Percentiles rank a stretch among this genome's conserved stretches.
These are phyloP conservation scores for Epizoanthus illoricatus DNA, from an alignment of 92 coral and sea anemone genomes.

Conservation along the genomic window DNA sequence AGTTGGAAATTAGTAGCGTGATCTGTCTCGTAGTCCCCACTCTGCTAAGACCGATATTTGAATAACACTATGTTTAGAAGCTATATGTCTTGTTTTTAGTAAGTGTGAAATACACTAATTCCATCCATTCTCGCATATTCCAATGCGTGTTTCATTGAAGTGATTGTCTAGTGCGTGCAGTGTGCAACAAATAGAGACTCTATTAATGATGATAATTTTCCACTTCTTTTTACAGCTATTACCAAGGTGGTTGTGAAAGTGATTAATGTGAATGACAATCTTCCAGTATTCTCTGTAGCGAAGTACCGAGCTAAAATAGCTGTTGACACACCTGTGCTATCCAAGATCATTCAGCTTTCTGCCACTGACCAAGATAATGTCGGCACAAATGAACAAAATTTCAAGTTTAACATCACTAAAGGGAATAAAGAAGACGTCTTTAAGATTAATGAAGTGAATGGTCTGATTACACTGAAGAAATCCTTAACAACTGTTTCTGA, in stretches of 20 bases:
- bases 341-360: conserved; percentile 66
- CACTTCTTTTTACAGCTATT: conserved; percentile 53
- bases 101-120: too few species aligned
- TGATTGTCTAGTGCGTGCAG: too few species aligned
- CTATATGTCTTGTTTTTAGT: too few species aligned
- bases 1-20: too few species aligned
- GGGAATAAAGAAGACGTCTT: conserved; percentile 81
- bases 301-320: conserved; percentile 69
- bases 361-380: conserved; percentile 77
- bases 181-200: neutral
- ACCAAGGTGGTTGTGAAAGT: conserved; percentile 63
- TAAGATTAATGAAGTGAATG: conserved; percentile 65
- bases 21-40: too few species aligned
- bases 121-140: too few species aligned
- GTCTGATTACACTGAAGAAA: conserved; percentile 70
- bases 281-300: conserved; percentile 73
- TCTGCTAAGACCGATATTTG: too few species aligned
- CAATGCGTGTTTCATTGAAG: too few species aligned
- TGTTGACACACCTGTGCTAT: conserved; percentile 61
- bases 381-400: conserved; percentile 57
- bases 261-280: conserved; percentile 63
- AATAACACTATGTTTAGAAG: too few species aligned
- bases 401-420: conserved; percentile 52
- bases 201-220: neutral
- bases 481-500: conserved; percentile 82